Base-by-base conservation (phyloP, 2,888 invertebrate genomes). In the Phytoseiulus persimilis region DNA sequence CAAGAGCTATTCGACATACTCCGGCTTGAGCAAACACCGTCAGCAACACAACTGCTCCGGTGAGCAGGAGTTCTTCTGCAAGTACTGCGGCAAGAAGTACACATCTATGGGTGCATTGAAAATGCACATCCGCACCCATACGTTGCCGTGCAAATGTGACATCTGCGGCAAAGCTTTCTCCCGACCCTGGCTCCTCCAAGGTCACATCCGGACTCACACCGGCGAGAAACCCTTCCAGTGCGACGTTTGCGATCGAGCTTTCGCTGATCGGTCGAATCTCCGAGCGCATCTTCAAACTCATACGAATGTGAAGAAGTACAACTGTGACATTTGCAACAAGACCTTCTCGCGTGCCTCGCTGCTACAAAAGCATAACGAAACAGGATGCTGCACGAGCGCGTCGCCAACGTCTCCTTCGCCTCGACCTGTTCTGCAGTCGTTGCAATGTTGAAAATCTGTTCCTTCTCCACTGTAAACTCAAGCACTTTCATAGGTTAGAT, bases 51-150 rank as follows among this genome's bases (percentile, higher is more conserved):
- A 33, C 32, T 98, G 98, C 93, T 95, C 96, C 0, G 96, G 96
- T 0, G 96, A 96, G 90, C 92, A 92, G 83, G 95, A 97, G 93
- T 98, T 98, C 93, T 96, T 95, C 92, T 99, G 98, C 94, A 98
- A 98, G 93, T 96, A 96, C 93, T 99, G 98, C 94, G 96, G 97
- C 91, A 98, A 98, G 93, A 96, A 96, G 32, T 99, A 99, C 94
- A 96, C 96, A 23, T 97, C 97, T 0, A 93, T 98, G 91, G 98
- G 98, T 0, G 98, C 98, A 0, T 94, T 99, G 28, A 99, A 99
- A 93, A 99, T 99, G 98, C 99, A 99, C 94, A 98, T 98, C 91
- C 95, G 98, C 91, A 99, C 98, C 6, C 99, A 99, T 93, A 99
- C 98, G 0, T 93, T 98, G 92, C 98, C 98, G 28, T 98, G 98